Evolutionary conservation across 1,140 invertebrate genomes (phyloP).

Genomic region (Pseudobourletiella spinata): DNA sequence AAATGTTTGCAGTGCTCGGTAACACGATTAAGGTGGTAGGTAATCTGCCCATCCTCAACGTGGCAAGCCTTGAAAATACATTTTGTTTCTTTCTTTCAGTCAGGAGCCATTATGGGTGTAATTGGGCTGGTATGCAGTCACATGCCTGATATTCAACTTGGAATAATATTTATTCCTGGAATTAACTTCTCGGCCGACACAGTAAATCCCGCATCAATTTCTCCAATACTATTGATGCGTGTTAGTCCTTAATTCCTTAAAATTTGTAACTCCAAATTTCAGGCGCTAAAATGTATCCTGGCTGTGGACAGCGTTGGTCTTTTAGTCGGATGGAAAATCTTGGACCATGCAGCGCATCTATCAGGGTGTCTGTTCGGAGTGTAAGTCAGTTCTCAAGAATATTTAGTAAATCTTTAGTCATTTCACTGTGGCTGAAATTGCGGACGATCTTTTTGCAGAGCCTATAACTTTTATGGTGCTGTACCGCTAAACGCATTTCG

Average conservation of each 20-base stretch:
- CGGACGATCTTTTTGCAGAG: constrained; percentile 15
- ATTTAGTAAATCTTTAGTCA: no score
- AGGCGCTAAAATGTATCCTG: constrained; percentile 82
- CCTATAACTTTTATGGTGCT: constrained; percentile 18
- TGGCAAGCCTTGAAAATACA: no score
- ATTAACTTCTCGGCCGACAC: constrained; percentile 72
- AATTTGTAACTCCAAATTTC: no score
- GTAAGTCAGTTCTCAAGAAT: constrained; percentile 57
- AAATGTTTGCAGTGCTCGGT: no score
- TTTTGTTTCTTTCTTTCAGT: constrained; percentile 49
- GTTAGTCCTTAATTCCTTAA: no score
- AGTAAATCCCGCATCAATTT: no score
- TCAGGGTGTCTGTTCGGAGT: constrained; percentile 86
- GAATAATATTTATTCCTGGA: constrained; percentile 81
- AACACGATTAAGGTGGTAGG: no score
- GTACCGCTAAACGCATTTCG: constrained; percentile 15
- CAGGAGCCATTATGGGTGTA: constrained; percentile 85
- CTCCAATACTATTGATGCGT: no score
- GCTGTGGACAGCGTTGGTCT: constrained; percentile 71
- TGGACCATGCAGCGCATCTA: constrained; percentile 94
- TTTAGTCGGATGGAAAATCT: constrained; percentile 66
- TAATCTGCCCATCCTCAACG: no score
- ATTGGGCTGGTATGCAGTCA: constrained; percentile 76
- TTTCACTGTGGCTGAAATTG: no score
- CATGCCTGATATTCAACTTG: constrained; percentile 74